phyloP scores from a whole-genome alignment of 2,113 vertebrate species.

The Silurus glanis region DNA sequence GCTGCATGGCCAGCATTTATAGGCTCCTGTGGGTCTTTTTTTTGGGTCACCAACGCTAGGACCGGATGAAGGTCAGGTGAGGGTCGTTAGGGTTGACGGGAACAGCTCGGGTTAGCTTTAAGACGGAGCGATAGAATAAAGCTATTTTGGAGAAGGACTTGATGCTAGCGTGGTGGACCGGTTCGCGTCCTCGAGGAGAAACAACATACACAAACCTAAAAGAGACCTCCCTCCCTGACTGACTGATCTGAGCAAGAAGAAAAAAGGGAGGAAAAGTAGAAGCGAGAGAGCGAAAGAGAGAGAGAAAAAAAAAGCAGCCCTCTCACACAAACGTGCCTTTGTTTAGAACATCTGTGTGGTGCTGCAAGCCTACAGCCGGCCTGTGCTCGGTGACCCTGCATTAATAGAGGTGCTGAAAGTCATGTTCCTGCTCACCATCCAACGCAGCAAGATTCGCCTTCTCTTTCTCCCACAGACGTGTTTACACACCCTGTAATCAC shows the following conservation, averaged over 20 bases:
- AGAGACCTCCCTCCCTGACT: conserved; percentile 17
- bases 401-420: conserved; percentile 55
- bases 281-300: conserved; percentile 1
- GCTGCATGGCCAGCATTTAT: conserved; percentile 6
- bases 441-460: conserved; percentile 4
- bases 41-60: neutral
- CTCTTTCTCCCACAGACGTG: neutral
- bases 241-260: neutral
- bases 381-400: conserved; percentile 43
- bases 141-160: neutral
- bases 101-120: conserved; percentile 26
- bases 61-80: conserved; percentile 39
- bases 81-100: conserved; percentile 39
- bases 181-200: neutral
- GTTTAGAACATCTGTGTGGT: conserved; percentile 60
- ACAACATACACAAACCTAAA: neutral
- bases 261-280: conserved; percentile 10
- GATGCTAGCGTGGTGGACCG: neutral
- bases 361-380: conserved; percentile 42
- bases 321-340: conserved; percentile 63
- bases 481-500: conserved; percentile 37
- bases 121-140: conserved; percentile 17
- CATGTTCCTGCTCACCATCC: conserved; percentile 35
- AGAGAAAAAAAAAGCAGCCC: conserved; percentile 31
- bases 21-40: conserved; percentile 24